Base-by-base conservation (phyloP, 1,140 invertebrate genomes). In the Drosophila asahinai region DNA sequence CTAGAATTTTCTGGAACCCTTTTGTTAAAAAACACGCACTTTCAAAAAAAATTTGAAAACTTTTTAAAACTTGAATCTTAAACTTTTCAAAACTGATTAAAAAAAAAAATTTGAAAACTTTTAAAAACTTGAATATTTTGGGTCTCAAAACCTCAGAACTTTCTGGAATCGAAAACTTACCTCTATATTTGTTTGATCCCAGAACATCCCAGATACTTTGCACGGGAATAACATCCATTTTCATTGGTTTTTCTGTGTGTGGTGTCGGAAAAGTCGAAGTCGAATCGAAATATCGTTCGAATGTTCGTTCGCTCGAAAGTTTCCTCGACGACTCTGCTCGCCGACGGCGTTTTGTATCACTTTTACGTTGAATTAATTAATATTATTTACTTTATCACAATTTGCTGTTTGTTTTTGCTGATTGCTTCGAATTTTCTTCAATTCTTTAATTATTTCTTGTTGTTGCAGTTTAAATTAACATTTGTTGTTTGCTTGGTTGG, bases 171-270 rank as follows among this genome's bases (percentile, higher is more conserved):
- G 7, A 19, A 57, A 40, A 81, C 92, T 92, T 92, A 93, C 92
- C 92, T 92, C 75, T 80, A 71, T 78, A 77, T 93, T 93, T 93
- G 82, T 87, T 89, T 68, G 92, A 93, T 52, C 89, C 86, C 25
- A 91, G 73, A 52, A 83, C 80, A 51, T 19, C 19, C 19, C 19
- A 92, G 43, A 84, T 82, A 45, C 78, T 80, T 66, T 92, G 92
- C 67, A 91, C 90, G 59, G 92, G 77, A 61, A 93, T 89, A 63
- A 93, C 90, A 90, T 93, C 92, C 92, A 93, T 93, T 93, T 93
- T 93, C 91, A 93, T 93, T 57, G 70, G 43, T 57, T 77, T 72
- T 73, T 64, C 58, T 59, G 45, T 62, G 42, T 62, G 25, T 30
- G 68, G 40, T 61, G 42, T 33, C 51, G 63, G 71, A 74, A 57